Evolutionary conservation across 2,797 vertebrate genomes (phyloP).

Genomic region (Onychomys leucogaster): DNA sequence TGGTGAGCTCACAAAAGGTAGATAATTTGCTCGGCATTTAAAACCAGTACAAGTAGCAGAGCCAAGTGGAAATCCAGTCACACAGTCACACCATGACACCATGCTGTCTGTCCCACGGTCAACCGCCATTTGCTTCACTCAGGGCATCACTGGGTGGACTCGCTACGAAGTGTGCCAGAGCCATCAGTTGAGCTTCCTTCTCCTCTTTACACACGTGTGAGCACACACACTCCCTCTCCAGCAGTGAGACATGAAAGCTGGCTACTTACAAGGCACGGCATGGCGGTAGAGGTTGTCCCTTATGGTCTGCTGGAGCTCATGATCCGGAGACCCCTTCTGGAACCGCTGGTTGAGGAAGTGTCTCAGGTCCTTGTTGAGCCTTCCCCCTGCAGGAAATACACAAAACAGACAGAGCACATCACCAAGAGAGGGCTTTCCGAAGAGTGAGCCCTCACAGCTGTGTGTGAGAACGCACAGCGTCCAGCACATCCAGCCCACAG

Average conservation of each 20-base stretch:
- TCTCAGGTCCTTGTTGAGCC: slow-evolving; percentile 97
- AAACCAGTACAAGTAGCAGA: neutral
- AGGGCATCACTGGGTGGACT: neutral
- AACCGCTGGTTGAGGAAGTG: slow-evolving; percentile 98
- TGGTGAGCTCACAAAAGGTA: neutral
- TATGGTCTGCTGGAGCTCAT: slow-evolving; percentile 98
- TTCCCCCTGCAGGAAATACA: slow-evolving; percentile 91
- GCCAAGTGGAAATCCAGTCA: neutral
- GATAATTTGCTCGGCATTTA: neutral
- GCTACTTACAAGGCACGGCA: slow-evolving; percentile 99
- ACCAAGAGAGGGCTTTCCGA: neutral
- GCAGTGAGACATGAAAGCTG: neutral
- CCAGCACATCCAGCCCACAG: neutral
- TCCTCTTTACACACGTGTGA: neutral
- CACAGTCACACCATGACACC: neutral
- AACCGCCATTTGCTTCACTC: neutral
- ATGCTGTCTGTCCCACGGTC: neutral
- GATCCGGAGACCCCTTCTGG: slow-evolving; percentile 97
- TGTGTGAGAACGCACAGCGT: neutral
- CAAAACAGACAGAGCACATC: slow-evolving; percentile 49
- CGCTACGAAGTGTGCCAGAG: neutral
- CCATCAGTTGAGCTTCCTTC: neutral
- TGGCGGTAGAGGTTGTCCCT: slow-evolving; percentile 98
- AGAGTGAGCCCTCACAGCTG: neutral
- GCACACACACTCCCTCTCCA: neutral